A percentile compares a stretch with the other conserved stretches of the same genome.
phyloP scores from a whole-genome alignment of 2,888 invertebrate species.

The Argyra leucocephala region DNA sequence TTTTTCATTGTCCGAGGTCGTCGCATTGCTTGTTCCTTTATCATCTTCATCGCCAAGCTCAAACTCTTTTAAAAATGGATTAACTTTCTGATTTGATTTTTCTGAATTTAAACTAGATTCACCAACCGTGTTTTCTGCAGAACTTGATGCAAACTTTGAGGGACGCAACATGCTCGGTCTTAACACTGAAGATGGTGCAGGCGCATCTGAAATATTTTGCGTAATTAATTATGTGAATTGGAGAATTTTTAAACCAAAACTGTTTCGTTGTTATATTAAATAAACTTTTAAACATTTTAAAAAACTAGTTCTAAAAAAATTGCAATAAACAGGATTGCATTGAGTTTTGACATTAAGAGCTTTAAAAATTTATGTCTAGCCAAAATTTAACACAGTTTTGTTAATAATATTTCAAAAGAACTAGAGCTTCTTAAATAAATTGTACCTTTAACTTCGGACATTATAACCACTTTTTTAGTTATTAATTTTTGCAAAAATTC shows the following conservation, averaged over 20 bases:
- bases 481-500: neutral
- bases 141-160: slow-evolving; percentile 29
- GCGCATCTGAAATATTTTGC: neutral
- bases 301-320: neutral
- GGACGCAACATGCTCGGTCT: slow-evolving; percentile 36
- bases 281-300: too few species aligned
- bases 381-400: neutral
- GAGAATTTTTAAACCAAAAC: neutral
- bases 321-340: neutral
- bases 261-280: too few species aligned
- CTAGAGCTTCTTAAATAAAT: too few species aligned
- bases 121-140: neutral
- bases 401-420: too few species aligned
- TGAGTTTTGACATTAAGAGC: too few species aligned
- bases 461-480: neutral
- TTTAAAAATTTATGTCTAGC: too few species aligned
- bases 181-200: slow-evolving; percentile 10
- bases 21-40: neutral
- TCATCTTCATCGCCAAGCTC: neutral
- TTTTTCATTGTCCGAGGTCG: neutral
- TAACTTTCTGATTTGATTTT: slow-evolving; percentile 23
- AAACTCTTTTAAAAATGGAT: slow-evolving; percentile 37
- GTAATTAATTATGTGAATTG: too few species aligned
- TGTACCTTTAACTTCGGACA: neutral
- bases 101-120: neutral